Evolutionary conservation across 1,140 invertebrate species (phyloP).

Genomic region (Coenobita brevimanus): DNA sequence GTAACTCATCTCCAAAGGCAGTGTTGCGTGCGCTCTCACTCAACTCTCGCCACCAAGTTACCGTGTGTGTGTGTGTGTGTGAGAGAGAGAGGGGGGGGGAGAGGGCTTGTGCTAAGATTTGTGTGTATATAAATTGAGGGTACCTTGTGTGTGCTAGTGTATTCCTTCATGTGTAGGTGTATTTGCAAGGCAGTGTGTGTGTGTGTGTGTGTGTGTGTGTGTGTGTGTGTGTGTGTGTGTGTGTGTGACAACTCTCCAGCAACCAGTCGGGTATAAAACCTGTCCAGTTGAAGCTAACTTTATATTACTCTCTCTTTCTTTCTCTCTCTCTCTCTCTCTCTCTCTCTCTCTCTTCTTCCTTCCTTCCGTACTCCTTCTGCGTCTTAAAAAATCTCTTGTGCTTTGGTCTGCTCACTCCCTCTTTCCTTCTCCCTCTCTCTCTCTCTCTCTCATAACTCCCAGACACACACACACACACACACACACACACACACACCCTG

Average conservation of each 20-base stretch:
- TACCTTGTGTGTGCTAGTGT: background rate
- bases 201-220: conserved; percentile 2
- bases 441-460: background rate
- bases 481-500: background rate
- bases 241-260: too few species aligned
- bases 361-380: background rate
- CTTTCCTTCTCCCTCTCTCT: too few species aligned
- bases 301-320: too few species aligned
- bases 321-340: background rate
- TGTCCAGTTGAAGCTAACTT: background rate
- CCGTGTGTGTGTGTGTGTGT: too few species aligned
- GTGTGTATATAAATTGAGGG: background rate
- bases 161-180: background rate
- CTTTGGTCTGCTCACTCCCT: background rate
- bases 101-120: background rate
- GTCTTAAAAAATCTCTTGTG: background rate
- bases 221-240: background rate
- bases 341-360: conserved; percentile 13
- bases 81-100: background rate
- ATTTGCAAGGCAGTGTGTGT: too few species aligned
- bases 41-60: too few species aligned
- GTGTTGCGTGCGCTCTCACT: background rate
- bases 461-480: background rate
- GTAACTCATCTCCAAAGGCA: background rate
- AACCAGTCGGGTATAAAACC: background rate